Evolutionary conservation across 2,113 vertebrate species (phyloP).

Genomic region (Hippocampus mohnikei): DNA sequence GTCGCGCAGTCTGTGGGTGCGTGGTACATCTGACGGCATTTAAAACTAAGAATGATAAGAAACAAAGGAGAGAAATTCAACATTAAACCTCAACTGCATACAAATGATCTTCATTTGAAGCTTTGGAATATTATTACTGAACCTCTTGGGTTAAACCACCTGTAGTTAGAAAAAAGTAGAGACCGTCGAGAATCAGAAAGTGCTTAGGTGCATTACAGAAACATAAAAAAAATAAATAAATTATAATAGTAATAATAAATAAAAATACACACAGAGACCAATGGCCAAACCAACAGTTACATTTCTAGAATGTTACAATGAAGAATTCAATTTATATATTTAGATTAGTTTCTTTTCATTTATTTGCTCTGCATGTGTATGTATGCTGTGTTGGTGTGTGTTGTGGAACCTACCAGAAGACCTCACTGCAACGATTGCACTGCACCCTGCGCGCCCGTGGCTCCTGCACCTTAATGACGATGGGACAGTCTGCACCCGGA

Average conservation of each 20-base stretch:
- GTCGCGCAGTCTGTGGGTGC: constrained; percentile 98
- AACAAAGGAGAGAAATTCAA: background rate
- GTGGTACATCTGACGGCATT: constrained; percentile 99
- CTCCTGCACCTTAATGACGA: constrained; percentile 98
- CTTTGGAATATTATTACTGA: background rate
- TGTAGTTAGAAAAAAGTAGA: background rate
- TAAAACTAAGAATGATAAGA: constrained; percentile 78
- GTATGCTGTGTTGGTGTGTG: background rate
- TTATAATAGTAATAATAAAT: too few species aligned
- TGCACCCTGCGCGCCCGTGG: constrained; percentile 95
- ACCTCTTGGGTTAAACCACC: background rate
- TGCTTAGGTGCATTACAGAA: background rate
- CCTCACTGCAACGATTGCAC: constrained; percentile 95
- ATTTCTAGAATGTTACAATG: background rate
- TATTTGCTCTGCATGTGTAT: background rate
- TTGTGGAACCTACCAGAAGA: constrained; percentile 87
- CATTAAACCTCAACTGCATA: background rate
- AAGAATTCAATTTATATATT: background rate
- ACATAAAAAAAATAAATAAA: background rate
- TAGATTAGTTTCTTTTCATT: background rate
- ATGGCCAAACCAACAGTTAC: background rate
- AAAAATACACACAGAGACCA: background rate
- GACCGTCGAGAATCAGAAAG: background rate
- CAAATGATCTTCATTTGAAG: background rate
- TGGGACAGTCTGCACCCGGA: constrained; percentile 96